Evolutionary conservation across 2,888 invertebrate species (phyloP), one percentile per base, ranked within the genome.

Genomic region (Drosophila paucipuncta): DNA sequence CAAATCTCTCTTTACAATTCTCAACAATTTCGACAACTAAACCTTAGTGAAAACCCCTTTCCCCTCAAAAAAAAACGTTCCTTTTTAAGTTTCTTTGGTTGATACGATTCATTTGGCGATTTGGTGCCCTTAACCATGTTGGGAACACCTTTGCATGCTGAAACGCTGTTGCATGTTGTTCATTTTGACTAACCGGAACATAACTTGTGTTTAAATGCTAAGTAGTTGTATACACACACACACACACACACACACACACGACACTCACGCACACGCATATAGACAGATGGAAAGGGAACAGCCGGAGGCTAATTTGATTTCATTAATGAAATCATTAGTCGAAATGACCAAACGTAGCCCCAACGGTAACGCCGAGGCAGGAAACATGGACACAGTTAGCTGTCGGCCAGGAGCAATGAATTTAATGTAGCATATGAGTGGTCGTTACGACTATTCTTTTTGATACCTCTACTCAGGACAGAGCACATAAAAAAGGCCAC

Each of bases 271-370:
- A n/a, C 39, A 57, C 13, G 39, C n/a, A 43, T 2, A 39, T 31
- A 47, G 16, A 55, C 3, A 37, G 43, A 59, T 35, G 57, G 41
- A 52, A 25, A n/a, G 61, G 43, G 35, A 22, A 49, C 4, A 13
- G 68, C 43, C 57, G 37, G 28, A 31, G 61, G 64, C 62, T 78
- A 78, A 78, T 79, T 79, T 79, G 79, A 78, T 78, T 76, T 75
- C 76, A 79, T 79, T 79, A 79, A 79, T 78, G 82, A 81, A 81
- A 78, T 81, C 78, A 78, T 78, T 81, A 68, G 72, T 68, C 53
- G 70, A 75, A 78, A 81, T 73, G 69, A 79, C 79, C 78, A 79
- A 79, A 67, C 66, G 63, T 71, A n/a, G 70, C 63, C 66, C 68
- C 55, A 60, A 63, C 66, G 75, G 75, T 75, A 41, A 62, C 52